phyloP scores from a whole-genome alignment of 64 coral and sea anemone genomes.

The Montipora cactus region DNA sequence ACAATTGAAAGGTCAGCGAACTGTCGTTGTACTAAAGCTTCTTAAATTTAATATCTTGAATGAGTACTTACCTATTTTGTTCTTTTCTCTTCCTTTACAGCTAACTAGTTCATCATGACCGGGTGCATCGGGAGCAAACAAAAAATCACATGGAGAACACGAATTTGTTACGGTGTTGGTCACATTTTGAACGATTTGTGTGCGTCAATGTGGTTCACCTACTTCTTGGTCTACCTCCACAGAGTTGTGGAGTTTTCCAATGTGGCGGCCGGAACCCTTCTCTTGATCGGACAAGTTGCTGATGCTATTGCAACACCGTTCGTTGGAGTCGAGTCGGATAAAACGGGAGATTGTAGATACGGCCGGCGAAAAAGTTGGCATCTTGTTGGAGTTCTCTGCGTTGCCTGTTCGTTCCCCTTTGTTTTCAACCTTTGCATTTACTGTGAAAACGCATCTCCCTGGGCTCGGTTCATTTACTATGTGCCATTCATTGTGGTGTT shows the following conservation, averaged over 20 bases:
- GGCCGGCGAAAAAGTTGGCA: slow-evolving; percentile 97
- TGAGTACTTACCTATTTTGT: neutral
- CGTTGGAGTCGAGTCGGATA: slow-evolving; percentile 97
- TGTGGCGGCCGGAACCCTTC: slow-evolving; percentile 76
- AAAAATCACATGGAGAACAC: slow-evolving; percentile 32
- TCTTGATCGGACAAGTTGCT: slow-evolving; percentile 93
- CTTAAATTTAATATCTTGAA: no score
- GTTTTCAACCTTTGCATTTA: slow-evolving; percentile 92
- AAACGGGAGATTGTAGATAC: slow-evolving; percentile 83
- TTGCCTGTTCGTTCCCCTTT: slow-evolving; percentile 89
- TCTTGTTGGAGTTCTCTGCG: slow-evolving; percentile 90
- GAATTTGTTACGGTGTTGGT: slow-evolving; percentile 95
- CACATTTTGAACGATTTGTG: slow-evolving; percentile 97
- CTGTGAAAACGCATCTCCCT: slow-evolving; percentile 61
- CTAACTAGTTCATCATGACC: neutral
- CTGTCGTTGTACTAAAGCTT: no score
- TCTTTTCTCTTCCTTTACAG: neutral
- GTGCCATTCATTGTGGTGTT: slow-evolving; percentile 95
- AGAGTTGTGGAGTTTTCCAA: slow-evolving; percentile 83
- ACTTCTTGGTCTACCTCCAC: slow-evolving; percentile 88
- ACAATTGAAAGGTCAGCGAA: no score
- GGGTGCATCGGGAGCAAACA: neutral
- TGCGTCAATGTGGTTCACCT: slow-evolving; percentile 98
- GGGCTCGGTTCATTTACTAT: slow-evolving; percentile 89
- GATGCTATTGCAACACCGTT: slow-evolving; percentile 91